Evolutionary conservation across 2,113 vertebrate genomes (phyloP).

Genomic region (Hepsetus odoe): DNA sequence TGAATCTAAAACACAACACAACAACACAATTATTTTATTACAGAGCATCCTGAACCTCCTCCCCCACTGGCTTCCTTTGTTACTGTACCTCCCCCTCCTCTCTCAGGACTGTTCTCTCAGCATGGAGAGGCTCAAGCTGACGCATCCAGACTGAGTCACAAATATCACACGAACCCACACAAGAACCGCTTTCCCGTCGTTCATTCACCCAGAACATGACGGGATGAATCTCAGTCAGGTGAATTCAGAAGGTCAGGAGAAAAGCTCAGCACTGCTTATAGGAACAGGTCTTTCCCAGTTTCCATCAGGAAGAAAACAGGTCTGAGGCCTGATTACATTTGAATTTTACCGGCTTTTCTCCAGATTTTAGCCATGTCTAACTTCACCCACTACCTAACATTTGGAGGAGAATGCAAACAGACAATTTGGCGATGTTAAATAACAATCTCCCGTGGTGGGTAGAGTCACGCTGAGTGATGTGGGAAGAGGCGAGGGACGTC

Average conservation of each 20-base stretch:
- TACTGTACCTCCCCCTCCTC: not conserved
- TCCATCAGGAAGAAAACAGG: too few species aligned
- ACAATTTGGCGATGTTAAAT: too few species aligned
- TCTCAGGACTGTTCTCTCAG: not conserved
- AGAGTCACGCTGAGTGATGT: too few species aligned
- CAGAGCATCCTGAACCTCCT: not conserved
- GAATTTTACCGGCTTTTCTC: too few species aligned
- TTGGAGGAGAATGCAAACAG: too few species aligned
- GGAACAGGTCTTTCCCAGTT: not conserved
- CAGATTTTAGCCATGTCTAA: too few species aligned
- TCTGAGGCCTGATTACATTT: not conserved
- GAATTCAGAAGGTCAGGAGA: not conserved
- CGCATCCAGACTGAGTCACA: conserved; percentile 20
- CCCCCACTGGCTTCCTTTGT: not conserved
- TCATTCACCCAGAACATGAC: not conserved
- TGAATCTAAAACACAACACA: not conserved
- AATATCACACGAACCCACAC: conserved; percentile 3
- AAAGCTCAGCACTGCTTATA: not conserved
- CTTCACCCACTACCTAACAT: too few species aligned
- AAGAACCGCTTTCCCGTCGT: not conserved
- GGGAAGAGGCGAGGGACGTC: too few species aligned
- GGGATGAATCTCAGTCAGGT: not conserved
- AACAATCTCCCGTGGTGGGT: too few species aligned
- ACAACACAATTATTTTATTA: not conserved
- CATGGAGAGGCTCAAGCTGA: not conserved